These are phyloP conservation scores for Arctia plantaginis DNA, from an alignment of 2,888 invertebrate species.

Conservation along the genomic window DNA sequence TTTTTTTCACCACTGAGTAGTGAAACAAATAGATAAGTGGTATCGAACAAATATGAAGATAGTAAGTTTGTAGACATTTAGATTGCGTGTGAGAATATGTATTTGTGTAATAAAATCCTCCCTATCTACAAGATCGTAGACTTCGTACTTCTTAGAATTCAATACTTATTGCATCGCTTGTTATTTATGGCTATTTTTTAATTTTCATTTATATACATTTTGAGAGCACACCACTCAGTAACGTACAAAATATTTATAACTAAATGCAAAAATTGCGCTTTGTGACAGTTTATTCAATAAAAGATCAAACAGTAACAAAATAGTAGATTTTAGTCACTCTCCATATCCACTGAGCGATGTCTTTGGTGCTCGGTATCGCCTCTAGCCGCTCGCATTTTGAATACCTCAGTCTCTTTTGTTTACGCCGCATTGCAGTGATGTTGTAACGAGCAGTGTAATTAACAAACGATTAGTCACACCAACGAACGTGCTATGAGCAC, in stretches of 20 bases:
- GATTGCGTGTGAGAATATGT: too few relatives aligned
- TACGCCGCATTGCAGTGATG: constrained; percentile 32
- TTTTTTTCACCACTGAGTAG: not conserved
- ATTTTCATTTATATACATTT: not conserved
- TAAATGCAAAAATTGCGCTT: not conserved
- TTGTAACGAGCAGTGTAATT: constrained; percentile 49
- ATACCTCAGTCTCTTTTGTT: constrained; percentile 44
- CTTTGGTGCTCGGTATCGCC: not conserved
- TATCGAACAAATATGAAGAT: too few relatives aligned
- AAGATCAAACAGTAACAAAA: not conserved
- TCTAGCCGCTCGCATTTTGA: constrained; percentile 27
- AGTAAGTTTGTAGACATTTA: not conserved
- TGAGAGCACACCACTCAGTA: not conserved
- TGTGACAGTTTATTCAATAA: not conserved
- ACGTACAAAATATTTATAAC: not conserved
- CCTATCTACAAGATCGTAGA: too few relatives aligned
- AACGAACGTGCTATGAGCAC: constrained; percentile 18
- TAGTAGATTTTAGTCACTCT: not conserved
- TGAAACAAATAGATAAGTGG: too few relatives aligned
- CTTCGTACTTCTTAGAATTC: not conserved
- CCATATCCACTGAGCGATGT: not conserved
- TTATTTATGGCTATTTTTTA: not conserved
- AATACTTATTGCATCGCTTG: not conserved
- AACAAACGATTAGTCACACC: constrained; percentile 48
- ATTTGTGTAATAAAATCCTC: too few relatives aligned